These are phyloP conservation scores for Spea hammondii DNA, from an alignment of 2,797 vertebrate genomes.

Conservation along the genomic window DNA sequence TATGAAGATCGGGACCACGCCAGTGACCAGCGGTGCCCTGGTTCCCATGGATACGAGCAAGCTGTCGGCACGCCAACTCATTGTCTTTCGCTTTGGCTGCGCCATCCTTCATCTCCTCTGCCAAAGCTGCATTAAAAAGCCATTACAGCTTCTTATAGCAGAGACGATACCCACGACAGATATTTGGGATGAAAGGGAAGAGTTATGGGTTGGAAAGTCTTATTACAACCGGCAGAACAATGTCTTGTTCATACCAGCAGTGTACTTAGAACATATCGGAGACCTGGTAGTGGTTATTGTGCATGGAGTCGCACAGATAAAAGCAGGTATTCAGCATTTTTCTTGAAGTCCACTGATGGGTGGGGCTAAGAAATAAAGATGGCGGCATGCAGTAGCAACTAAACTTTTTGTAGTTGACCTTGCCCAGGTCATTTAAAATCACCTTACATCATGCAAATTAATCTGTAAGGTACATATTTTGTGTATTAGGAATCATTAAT, in stretches of 20 bases:
- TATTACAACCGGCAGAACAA: slow-evolving; percentile 76
- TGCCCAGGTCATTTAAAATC: too few relatives aligned
- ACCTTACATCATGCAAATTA: too few relatives aligned
- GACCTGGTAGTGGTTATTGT: slow-evolving; percentile 72
- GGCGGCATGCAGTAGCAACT: too few relatives aligned
- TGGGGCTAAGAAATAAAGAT: too few relatives aligned
- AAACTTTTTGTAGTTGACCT: too few relatives aligned
- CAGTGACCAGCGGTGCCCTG: slow-evolving; percentile 44
- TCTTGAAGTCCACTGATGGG: neutral
- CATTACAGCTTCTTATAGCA: slow-evolving; percentile 71
- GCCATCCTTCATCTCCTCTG: slow-evolving; percentile 69
- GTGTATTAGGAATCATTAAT: too few relatives aligned
- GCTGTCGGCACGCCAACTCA: slow-evolving; percentile 73
- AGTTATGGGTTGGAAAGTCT: slow-evolving; percentile 61
- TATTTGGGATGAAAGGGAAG: slow-evolving; percentile 24
- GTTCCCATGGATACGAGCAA: slow-evolving; percentile 69
- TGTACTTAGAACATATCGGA: slow-evolving; percentile 72
- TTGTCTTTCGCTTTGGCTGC: slow-evolving; percentile 78
- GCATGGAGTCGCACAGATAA: slow-evolving; percentile 74
- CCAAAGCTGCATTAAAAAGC: slow-evolving; percentile 62
- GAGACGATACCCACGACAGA: slow-evolving; percentile 64
- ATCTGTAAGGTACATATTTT: too few relatives aligned
- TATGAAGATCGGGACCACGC: neutral
- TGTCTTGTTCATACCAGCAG: slow-evolving; percentile 74
- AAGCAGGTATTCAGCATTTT: slow-evolving; percentile 66